Evolutionary conservation across 2,888 invertebrate genomes (phyloP), one percentile per base, ranked within the genome.

Genomic region (Bugulina stolonifera): DNA sequence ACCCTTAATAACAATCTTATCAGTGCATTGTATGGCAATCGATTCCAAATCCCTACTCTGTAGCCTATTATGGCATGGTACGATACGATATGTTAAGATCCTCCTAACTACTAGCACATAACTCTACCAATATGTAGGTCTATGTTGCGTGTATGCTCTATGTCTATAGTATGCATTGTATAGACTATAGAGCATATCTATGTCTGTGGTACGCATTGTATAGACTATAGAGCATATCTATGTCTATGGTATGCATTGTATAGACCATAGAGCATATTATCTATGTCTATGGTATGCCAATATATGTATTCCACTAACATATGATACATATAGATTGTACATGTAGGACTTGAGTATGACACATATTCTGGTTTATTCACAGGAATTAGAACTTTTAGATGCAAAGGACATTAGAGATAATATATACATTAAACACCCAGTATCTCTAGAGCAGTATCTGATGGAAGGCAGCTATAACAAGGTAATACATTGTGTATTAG

Each of bases 401-500:
- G 91, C 93, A 1, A 92, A 94, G 82, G 92, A 93, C 72, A 92
- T 98, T 77, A 91, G 94, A 82, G 91, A 90, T 71, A 96, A 98
- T 83, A 90, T 93, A 25, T 99, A 94, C 83, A 94, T 99, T 73
- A 89, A 91, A 75, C 95, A 97, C 81, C 96, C 98, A 0, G 88
- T 99, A 18, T 93, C 94, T 10, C 88, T 99, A 80, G 99, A 99
- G 81, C 99, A 99, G 84, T 97, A 95, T 84, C 88, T 99, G 72
- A 99, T 99, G 97, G 99, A 99, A 84, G 99, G 99, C 69, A 94
- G 95, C 77, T 99, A 99, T 83, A 98, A 99, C 83, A 99, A 99
- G 87, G 91, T 91, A 43, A 43, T 18, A 43, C 43, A 43, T 18
- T 10, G 43, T 43, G 23, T 29, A 18, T 32, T 22, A 23, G 34